A percentile compares a stretch with the other conserved stretches of the same genome.
These are phyloP conservation scores for Platycheirus albimanus DNA, from an alignment of 2,888 invertebrate species.

Conservation along the genomic window DNA sequence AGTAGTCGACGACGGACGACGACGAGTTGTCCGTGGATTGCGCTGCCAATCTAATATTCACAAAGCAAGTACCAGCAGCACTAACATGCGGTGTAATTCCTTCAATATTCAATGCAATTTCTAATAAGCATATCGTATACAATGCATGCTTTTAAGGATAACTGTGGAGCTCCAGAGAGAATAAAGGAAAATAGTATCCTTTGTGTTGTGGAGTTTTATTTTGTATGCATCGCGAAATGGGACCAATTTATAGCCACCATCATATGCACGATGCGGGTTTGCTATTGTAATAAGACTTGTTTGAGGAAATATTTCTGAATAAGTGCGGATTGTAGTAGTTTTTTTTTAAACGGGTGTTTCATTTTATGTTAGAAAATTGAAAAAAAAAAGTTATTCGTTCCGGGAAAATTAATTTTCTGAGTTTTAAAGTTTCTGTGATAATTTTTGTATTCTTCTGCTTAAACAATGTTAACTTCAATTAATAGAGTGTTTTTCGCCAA, in stretches of 20 bases:
- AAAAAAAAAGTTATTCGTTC: too few relatives aligned
- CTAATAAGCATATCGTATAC: conserved; percentile 42
- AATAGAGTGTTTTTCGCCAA: too few relatives aligned
- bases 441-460: too few relatives aligned
- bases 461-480: too few relatives aligned
- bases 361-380: too few relatives aligned
- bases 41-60: conserved; percentile 59
- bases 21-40: neutral
- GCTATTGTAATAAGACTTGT: conserved; percentile 43
- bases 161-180: neutral
- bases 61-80: conserved; percentile 44
- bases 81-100: conserved; percentile 62
- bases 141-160: conserved; percentile 19
- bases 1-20: too few relatives aligned
- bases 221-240: conserved; percentile 7
- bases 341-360: conserved; percentile 1
- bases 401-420: too few relatives aligned
- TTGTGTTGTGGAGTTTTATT: conserved; percentile 24
- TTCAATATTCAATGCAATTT: conserved; percentile 70
- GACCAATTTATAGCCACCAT: neutral
- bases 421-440: too few relatives aligned
- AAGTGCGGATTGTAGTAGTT: too few relatives aligned
- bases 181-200: conserved; percentile 12
- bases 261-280: neutral
- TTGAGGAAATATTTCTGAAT: conserved; percentile 48